These are phyloP conservation scores for Carettochelys insculpta DNA, from an alignment of 2,113 vertebrate species.

Conservation along the genomic window DNA sequence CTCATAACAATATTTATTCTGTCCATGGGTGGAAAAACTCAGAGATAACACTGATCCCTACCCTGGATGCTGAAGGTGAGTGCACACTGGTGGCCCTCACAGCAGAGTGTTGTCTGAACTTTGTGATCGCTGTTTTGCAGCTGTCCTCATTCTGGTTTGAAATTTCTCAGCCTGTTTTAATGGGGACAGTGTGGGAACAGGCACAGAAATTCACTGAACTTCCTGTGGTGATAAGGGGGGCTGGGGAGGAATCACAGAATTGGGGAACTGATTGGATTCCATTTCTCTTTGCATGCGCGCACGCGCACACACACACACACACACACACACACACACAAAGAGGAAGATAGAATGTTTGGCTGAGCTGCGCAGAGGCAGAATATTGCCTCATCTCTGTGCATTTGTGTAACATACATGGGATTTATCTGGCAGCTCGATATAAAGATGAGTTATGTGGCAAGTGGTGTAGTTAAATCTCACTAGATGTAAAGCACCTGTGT, in stretches of 20 bases:
- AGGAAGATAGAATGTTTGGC: background rate
- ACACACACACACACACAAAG: too few relatives aligned
- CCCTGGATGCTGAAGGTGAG: background rate
- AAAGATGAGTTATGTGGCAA: background rate
- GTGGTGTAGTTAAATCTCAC: background rate
- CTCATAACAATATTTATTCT: too few relatives aligned
- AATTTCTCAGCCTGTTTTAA: background rate
- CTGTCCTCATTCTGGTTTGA: background rate
- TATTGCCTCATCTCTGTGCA: background rate
- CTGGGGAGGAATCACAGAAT: background rate
- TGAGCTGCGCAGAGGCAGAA: background rate
- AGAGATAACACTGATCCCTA: too few relatives aligned
- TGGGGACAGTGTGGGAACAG: background rate
- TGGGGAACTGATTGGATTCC: background rate
- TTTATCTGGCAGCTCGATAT: slow-evolving; percentile 7
- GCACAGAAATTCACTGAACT: background rate
- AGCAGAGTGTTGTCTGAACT: background rate
- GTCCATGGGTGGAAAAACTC: too few relatives aligned
- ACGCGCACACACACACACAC: too few relatives aligned
- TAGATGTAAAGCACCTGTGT: background rate
- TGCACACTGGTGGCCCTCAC: background rate
- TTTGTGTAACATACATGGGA: background rate
- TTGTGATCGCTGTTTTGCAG: background rate
- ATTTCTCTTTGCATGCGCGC: background rate
- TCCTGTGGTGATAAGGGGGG: background rate